Conservation (phyloP, 2,797 vertebrate genomes). For the Siniperca scherzeri region DNA sequence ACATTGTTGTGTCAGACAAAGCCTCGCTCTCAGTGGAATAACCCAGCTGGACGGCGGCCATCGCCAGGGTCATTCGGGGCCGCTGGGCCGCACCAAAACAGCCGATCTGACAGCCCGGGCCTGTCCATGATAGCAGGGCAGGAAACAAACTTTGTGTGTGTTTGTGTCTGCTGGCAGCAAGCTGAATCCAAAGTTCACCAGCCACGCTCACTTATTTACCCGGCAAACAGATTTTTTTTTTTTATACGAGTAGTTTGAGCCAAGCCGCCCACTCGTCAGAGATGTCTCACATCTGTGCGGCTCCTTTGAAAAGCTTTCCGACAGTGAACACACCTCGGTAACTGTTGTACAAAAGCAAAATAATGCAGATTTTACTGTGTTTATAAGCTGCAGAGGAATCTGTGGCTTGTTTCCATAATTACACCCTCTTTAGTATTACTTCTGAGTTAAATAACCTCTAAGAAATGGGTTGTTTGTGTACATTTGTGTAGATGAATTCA, state of each 20-base stretch:
- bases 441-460: not conserved
- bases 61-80: constrained; percentile 73
- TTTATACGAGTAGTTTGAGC: not conserved
- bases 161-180: constrained; percentile 37
- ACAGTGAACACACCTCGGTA: not conserved
- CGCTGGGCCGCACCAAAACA: constrained; percentile 57
- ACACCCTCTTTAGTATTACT: not conserved
- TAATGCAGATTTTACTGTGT: not conserved
- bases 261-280: constrained; percentile 4
- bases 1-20: constrained; percentile 84
- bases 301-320: not conserved
- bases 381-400: not conserved
- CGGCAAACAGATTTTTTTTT: constrained; percentile 41
- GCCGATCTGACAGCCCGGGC: constrained; percentile 47
- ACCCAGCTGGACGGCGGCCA: constrained; percentile 74
- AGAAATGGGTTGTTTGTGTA: not conserved
- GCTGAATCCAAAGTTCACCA: constrained; percentile 60
- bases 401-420: not conserved
- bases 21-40: constrained; percentile 74
- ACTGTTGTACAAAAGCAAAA: not conserved
- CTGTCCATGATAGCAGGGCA: constrained; percentile 46
- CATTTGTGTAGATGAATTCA: too few species aligned
- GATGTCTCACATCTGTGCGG: constrained; percentile 33
- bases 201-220: constrained; percentile 59
- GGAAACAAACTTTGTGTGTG: constrained; percentile 49